Percentiles rank a stretch among this genome's conserved stretches.
phyloP scores from a whole-genome alignment of 2,797 vertebrate genomes.

The Acipenser oxyrinchus region DNA sequence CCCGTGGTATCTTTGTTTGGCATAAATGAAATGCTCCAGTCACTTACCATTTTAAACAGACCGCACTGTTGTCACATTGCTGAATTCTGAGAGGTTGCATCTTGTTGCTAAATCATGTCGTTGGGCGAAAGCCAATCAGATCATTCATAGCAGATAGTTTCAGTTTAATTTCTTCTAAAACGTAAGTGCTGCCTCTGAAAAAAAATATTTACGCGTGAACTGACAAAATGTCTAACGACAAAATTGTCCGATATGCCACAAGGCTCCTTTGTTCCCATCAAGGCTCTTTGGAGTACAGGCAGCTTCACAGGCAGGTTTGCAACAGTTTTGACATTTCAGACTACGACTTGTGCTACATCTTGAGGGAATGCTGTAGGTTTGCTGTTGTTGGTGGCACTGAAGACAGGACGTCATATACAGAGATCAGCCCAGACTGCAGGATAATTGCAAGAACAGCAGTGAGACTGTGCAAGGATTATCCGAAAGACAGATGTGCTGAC shows the following conservation, averaged over 20 bases:
- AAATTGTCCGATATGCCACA: constrained; percentile 42
- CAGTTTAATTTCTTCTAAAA: constrained; percentile 3
- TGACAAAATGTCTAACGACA: constrained; percentile 34
- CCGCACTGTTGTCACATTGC: too few relatives aligned
- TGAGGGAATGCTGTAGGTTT: constrained; percentile 43
- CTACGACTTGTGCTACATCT: constrained; percentile 34
- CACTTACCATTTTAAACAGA: too few relatives aligned
- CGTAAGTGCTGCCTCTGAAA: background rate
- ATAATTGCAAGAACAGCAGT: constrained; percentile 52
- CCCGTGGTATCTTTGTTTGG: too few relatives aligned
- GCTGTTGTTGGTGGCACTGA: constrained; percentile 28
- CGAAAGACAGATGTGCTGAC: constrained; percentile 28
- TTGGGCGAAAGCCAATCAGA: too few relatives aligned
- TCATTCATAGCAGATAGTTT: background rate
- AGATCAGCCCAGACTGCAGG: constrained; percentile 17
- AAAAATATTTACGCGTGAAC: background rate
- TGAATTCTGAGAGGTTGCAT: too few relatives aligned
- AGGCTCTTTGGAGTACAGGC: constrained; percentile 39
- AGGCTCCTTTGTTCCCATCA: constrained; percentile 37
- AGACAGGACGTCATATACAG: constrained; percentile 15
- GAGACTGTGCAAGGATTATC: constrained; percentile 60
- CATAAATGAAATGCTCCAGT: too few relatives aligned
- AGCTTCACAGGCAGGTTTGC: constrained; percentile 38
- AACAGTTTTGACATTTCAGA: constrained; percentile 32
- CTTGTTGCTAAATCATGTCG: too few relatives aligned